Evolutionary conservation across 2,888 invertebrate species (phyloP).

Genomic region (Aspidiotus rigidus): DNA sequence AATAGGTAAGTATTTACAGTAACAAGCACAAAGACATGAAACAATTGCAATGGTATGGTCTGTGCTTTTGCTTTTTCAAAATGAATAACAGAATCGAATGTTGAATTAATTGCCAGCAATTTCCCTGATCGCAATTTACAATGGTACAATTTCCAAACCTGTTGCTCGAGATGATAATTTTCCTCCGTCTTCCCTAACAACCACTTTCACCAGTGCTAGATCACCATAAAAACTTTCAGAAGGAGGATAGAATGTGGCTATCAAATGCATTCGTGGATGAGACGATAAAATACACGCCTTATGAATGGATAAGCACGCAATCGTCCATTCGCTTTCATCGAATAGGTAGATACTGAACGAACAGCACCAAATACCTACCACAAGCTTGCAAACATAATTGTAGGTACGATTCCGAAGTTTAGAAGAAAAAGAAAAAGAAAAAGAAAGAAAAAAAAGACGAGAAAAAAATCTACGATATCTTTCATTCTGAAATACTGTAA

Average conservation of each 20-base stretch:
- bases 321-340: constrained; percentile 76
- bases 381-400: too few species aligned
- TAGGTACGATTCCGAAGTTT: background rate
- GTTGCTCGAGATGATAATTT: constrained; percentile 69
- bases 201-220: constrained; percentile 83
- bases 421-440: background rate
- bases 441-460: background rate
- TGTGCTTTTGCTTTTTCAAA: too few species aligned
- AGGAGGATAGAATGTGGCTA: constrained; percentile 74
- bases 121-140: too few species aligned
- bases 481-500: too few species aligned
- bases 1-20: too few species aligned
- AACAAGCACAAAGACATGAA: too few species aligned
- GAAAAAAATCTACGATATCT: constrained; percentile 3
- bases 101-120: too few species aligned
- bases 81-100: too few species aligned
- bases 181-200: constrained; percentile 81
- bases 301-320: constrained; percentile 70
- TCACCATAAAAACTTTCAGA: constrained; percentile 94
- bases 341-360: constrained; percentile 47
- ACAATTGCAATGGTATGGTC: too few species aligned
- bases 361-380: too few species aligned
- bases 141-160: too few species aligned
- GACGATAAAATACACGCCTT: constrained; percentile 73
- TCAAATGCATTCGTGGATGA: constrained; percentile 75